A percentile compares a stretch with the other conserved stretches of the same genome.
Evolutionary conservation across 2,888 invertebrate species (phyloP).

Genomic region (Parnassius apollo): DNA sequence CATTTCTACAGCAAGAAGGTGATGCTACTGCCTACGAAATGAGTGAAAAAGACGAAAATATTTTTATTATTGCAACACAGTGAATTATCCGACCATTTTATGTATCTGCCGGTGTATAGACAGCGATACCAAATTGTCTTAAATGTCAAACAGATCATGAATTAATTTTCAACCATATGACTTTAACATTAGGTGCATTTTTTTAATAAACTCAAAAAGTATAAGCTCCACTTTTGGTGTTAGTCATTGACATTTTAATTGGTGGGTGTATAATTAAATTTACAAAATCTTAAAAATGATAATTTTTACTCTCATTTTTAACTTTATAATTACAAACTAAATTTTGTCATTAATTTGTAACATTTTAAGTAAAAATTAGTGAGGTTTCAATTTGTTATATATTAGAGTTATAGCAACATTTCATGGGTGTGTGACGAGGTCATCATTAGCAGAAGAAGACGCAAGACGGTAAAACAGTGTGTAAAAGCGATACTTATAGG

Average conservation of each 20-base stretch:
- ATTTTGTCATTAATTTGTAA: neutral
- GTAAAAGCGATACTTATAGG: slow-evolving; percentile 72
- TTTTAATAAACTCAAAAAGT: neutral
- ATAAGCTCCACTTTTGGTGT: neutral
- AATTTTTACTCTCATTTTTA: slow-evolving; percentile 10
- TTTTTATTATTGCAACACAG: slow-evolving; percentile 71
- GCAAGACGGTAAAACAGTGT: slow-evolving; percentile 54
- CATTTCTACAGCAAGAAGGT: slow-evolving; percentile 70
- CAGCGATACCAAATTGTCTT: slow-evolving; percentile 25
- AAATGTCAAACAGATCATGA: neutral
- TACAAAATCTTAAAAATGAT: slow-evolving; percentile 1
- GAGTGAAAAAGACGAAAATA: slow-evolving; percentile 66
- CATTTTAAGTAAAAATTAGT: slow-evolving; percentile 13
- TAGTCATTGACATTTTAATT: neutral
- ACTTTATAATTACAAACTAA: slow-evolving; percentile 5
- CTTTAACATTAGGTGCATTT: neutral
- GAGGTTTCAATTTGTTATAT: neutral
- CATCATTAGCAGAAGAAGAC: slow-evolving; percentile 39
- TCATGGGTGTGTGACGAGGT: slow-evolving; percentile 62
- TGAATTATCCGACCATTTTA: slow-evolving; percentile 36
- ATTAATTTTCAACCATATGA: slow-evolving; percentile 10
- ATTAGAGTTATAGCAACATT: slow-evolving; percentile 57
- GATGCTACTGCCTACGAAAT: slow-evolving; percentile 74
- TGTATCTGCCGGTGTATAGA: neutral
- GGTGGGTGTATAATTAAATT: slow-evolving; percentile 7